Conservation (phyloP, 2,113 vertebrate genomes). For the Kryptolebias marmoratus region DNA sequence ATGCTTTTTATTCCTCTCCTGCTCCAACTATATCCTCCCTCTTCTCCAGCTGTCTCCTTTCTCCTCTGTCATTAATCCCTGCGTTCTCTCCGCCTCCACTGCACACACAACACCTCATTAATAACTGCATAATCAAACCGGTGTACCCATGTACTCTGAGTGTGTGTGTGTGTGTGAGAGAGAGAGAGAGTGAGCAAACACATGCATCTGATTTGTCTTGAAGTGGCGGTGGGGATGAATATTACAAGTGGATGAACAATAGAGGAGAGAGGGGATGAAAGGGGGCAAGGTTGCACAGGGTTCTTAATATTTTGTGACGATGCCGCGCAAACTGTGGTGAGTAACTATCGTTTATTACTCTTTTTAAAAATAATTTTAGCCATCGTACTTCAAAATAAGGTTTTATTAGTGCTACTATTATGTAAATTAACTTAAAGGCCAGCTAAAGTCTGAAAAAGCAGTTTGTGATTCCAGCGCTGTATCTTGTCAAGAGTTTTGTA, state of each 20-base stretch:
- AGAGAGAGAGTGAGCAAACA: conserved; percentile 29
- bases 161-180: conserved; percentile 9
- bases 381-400: neutral
- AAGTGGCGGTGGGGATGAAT: conserved; percentile 58
- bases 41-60: conserved; percentile 14
- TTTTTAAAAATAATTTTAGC: neutral
- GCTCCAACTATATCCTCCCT: conserved; percentile 1
- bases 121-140: conserved; percentile 63
- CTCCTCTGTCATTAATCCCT: conserved; percentile 35
- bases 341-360: conserved; percentile 23
- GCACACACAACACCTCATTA: conserved; percentile 57
- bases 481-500: no score
- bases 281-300: conserved; percentile 30
- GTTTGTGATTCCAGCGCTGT: no score
- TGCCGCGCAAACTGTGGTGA: conserved; percentile 77
- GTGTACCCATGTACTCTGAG: neutral
- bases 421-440: neutral
- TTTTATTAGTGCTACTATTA: neutral
- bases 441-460: neutral
- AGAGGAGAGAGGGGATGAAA: conserved; percentile 35
- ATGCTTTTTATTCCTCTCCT: conserved; percentile 30
- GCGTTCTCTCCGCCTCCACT: conserved; percentile 27
- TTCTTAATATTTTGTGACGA: conserved; percentile 40
- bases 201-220: conserved; percentile 68
- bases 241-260: conserved; percentile 46